Evolutionary conservation across 2,113 vertebrate genomes (phyloP).

Genomic region (Callipepla californica): DNA sequence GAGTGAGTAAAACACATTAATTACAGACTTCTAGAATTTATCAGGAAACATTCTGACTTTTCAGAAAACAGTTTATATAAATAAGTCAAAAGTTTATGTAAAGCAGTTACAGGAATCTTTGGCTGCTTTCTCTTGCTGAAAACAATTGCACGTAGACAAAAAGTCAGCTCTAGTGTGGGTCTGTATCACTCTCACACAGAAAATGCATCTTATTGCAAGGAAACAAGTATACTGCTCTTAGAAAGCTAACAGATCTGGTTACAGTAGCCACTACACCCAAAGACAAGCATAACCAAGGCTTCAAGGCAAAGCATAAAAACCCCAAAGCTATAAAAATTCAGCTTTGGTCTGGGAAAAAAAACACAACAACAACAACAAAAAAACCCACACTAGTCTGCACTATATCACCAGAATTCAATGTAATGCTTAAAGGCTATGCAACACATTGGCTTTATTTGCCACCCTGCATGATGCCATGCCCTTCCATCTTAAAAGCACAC

Average conservation of each 20-base stretch:
- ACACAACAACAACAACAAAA: too few relatives aligned
- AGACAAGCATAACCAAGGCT: background rate
- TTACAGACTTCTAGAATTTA: background rate
- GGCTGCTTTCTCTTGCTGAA: background rate
- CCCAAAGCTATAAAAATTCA: background rate
- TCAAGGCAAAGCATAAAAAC: background rate
- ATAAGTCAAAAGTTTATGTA: background rate
- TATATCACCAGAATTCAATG: background rate
- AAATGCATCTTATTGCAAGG: background rate
- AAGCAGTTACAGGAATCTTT: background rate
- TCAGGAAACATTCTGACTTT: background rate
- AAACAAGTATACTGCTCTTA: background rate
- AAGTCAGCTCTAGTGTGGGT: background rate
- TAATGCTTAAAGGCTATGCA: background rate
- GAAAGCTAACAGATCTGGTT: background rate
- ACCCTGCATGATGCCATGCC: fast-evolving
- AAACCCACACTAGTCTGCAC: background rate
- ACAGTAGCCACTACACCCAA: background rate
- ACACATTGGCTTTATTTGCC: background rate
- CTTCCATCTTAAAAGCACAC: background rate
- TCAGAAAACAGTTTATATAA: background rate
- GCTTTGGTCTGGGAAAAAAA: background rate
- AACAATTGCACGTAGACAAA: background rate
- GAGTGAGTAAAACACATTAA: background rate
- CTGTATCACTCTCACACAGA: background rate